Evolutionary conservation across 1,140 invertebrate species (phyloP).

Genomic region (Saxidomus purpurata): DNA sequence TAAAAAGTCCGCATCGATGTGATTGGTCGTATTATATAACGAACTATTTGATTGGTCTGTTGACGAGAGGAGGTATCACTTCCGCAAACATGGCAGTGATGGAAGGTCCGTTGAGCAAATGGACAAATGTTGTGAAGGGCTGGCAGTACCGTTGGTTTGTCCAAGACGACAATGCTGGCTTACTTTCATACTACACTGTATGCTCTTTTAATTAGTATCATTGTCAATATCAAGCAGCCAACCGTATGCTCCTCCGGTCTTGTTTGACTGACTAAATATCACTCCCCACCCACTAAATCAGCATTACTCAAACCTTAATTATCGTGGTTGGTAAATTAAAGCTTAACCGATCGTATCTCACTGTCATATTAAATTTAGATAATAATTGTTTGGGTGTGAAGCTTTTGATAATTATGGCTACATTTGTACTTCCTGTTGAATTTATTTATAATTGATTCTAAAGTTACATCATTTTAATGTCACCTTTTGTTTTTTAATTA

Average conservation of each 20-base stretch:
- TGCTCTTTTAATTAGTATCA: slow-evolving; percentile 71
- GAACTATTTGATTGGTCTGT: slow-evolving; percentile 60
- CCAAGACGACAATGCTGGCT: slow-evolving; percentile 97
- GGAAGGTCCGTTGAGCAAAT: slow-evolving; percentile 99
- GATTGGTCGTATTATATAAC: slow-evolving; percentile 68
- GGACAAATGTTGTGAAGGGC: slow-evolving; percentile 99
- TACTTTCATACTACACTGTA: slow-evolving; percentile 99
- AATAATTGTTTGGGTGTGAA: too few relatives aligned
- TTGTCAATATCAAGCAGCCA: too few relatives aligned
- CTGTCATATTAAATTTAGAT: too few relatives aligned
- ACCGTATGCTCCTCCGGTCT: neutral
- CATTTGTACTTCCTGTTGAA: too few relatives aligned
- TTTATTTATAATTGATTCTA: too few relatives aligned
- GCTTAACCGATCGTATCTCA: too few relatives aligned
- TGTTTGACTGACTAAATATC: neutral
- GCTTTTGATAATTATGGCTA: too few relatives aligned
- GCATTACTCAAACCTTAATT: too few relatives aligned
- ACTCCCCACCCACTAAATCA: neutral
- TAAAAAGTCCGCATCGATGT: slow-evolving; percentile 67
- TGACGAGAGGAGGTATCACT: slow-evolving; percentile 66
- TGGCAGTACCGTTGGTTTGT: slow-evolving; percentile 99
- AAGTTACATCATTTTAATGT: too few relatives aligned
- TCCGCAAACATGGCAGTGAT: slow-evolving; percentile 86
- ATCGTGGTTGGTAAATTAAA: too few relatives aligned
- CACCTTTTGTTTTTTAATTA: too few relatives aligned